Conservation (phyloP, 1,140 invertebrate species). For the Calycopis cecrops region DNA sequence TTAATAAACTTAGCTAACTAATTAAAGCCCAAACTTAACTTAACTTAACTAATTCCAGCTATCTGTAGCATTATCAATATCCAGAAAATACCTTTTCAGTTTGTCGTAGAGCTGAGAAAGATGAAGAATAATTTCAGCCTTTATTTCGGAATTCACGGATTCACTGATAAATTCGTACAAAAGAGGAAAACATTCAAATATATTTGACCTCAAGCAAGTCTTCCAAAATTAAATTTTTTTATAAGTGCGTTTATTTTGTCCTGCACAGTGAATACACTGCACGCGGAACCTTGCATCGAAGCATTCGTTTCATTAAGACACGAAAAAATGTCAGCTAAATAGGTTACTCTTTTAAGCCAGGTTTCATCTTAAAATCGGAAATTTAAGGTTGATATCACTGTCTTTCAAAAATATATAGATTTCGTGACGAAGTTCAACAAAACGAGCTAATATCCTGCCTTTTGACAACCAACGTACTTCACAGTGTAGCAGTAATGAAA, state of each 20-base stretch:
- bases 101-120: no score
- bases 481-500: conserved; percentile 19
- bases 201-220: no score
- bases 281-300: conserved; percentile 19
- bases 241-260: conserved; percentile 21
- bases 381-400: background rate
- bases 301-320: conserved; percentile 21
- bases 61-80: no score
- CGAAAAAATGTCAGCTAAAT: conserved; percentile 26
- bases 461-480: conserved; percentile 22
- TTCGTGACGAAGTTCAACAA: conserved; percentile 20
- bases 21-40: no score
- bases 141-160: no score
- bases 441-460: conserved; percentile 19
- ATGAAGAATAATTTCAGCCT: no score
- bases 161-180: no score
- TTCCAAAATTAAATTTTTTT: no score
- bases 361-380: conserved; percentile 15
- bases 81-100: no score
- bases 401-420: conserved; percentile 24
- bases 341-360: conserved; percentile 17
- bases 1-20: no score
- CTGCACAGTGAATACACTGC: conserved; percentile 22
- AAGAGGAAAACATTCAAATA: no score
- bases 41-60: no score